Evolutionary conservation across 2,888 invertebrate genomes (phyloP).

Genomic region (Xanthia icteritia): DNA sequence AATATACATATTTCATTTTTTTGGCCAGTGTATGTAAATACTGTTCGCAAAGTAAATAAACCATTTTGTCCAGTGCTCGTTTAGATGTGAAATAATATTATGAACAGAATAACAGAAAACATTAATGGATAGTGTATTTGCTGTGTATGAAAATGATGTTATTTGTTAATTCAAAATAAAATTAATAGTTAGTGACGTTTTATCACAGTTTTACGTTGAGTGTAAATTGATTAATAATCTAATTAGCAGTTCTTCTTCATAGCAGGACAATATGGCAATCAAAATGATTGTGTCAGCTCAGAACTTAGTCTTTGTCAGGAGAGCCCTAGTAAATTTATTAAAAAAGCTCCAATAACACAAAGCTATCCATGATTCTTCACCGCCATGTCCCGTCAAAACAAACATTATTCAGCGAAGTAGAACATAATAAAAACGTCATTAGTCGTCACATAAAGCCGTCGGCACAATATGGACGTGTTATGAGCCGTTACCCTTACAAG

Average conservation of each 20-base stretch:
- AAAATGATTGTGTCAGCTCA: not conserved
- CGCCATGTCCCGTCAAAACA: conserved; percentile 33
- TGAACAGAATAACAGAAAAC: not conserved
- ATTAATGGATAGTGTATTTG: not conserved
- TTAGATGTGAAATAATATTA: conserved; percentile 3
- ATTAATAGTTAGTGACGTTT: not conserved
- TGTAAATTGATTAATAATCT: not conserved
- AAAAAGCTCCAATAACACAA: not conserved
- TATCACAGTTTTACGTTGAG: not conserved
- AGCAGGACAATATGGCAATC: not conserved
- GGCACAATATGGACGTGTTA: conserved; percentile 35
- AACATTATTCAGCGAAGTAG: conserved; percentile 11
- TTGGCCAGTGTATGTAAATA: conserved; percentile 15
- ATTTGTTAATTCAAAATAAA: not conserved
- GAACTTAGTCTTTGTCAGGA: not conserved
- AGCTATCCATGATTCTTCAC: not conserved
- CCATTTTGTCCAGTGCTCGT: not conserved
- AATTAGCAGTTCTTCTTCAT: not conserved
- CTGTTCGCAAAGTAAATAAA: conserved; percentile 14
- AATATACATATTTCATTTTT: not conserved
- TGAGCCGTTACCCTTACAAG: conserved; percentile 55
- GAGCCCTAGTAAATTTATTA: not conserved
- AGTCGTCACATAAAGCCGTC: conserved; percentile 26
- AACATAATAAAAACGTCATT: conserved; percentile 37
- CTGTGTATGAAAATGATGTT: not conserved